Conservation (phyloP, 2,797 vertebrate genomes). For the Paramormyrops hopkinsi region DNA sequence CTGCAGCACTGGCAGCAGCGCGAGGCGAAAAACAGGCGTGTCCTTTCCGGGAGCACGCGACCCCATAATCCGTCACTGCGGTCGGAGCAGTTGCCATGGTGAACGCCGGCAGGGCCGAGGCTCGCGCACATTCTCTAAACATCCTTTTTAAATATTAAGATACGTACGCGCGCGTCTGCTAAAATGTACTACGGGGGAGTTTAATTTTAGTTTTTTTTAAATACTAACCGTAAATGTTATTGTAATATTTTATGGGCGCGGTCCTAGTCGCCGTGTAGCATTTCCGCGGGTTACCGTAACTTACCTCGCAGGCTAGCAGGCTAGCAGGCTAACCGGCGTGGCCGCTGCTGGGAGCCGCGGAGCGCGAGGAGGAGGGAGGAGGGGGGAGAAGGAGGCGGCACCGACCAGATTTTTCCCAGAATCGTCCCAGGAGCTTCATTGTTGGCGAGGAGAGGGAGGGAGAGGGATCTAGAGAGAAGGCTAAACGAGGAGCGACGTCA, state of each 20-base stretch:
- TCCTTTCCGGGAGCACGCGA: slow-evolving; percentile 7
- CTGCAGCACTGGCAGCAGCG: background rate
- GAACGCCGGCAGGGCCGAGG: slow-evolving; percentile 29
- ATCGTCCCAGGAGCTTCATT: background rate
- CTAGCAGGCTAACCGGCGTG: slow-evolving; percentile 16
- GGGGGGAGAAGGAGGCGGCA: background rate
- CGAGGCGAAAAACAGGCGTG: background rate
- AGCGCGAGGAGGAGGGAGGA: background rate
- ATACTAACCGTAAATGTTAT: background rate
- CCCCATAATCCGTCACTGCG: slow-evolving; percentile 27
- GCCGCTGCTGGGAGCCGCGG: background rate
- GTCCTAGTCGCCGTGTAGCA: background rate
- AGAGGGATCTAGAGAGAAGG: slow-evolving; percentile 18
- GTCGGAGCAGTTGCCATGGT: slow-evolving; percentile 44
- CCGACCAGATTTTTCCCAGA: slow-evolving; percentile 10
- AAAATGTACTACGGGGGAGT: background rate
- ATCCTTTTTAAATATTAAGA: slow-evolving; percentile 22
- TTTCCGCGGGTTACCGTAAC: background rate
- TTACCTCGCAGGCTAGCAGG: background rate
- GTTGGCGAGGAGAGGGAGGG: background rate
- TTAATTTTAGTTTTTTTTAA: background rate
- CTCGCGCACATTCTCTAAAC: slow-evolving; percentile 33
- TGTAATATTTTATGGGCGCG: background rate
- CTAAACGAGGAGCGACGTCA: slow-evolving; percentile 26
- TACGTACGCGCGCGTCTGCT: background rate